Percentiles rank a stretch among this genome's conserved stretches.
These are phyloP conservation scores for Limnephilus marmoratus DNA, from an alignment of 2,888 invertebrate species.

Conservation along the genomic window DNA sequence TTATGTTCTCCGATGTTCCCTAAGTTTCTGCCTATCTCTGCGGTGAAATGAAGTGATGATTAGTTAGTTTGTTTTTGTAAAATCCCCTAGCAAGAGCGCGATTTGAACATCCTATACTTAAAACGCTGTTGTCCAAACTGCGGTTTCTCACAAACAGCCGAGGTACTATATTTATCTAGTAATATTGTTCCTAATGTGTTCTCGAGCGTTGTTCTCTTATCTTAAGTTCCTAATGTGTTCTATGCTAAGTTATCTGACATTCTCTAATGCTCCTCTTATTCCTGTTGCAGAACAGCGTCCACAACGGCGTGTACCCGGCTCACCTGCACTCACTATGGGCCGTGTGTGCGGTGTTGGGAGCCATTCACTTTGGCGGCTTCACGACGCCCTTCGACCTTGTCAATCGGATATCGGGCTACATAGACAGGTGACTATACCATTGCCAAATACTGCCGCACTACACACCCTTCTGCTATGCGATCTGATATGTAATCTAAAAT, in stretches of 20 bases:
- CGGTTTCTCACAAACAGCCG: too few species aligned
- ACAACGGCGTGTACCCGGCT: constrained; percentile 97
- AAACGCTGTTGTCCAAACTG: too few species aligned
- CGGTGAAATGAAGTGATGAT: too few species aligned
- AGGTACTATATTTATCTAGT: neutral
- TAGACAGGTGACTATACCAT: constrained; percentile 82
- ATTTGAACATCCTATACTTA: too few species aligned
- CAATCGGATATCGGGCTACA: constrained; percentile 82
- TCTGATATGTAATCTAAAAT: neutral
- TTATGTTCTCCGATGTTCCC: too few species aligned
- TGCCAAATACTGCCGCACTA: neutral
- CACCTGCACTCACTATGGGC: constrained; percentile 93
- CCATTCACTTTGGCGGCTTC: constrained; percentile 87
- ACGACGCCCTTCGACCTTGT: constrained; percentile 91
- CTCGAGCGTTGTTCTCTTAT: neutral
- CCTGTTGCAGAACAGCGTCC: constrained; percentile 90
- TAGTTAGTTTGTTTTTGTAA: too few species aligned
- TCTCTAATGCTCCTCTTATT: neutral
- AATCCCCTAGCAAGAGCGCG: too few species aligned
- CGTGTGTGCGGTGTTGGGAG: constrained; percentile 87
- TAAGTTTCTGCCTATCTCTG: too few species aligned
- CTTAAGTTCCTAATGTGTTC: neutral
- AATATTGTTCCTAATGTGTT: neutral
- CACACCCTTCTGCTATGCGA: constrained; percentile 8
- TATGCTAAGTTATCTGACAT: neutral